Base-by-base conservation (phyloP, 2,113 vertebrate species). In the Siphamia tubifer region DNA sequence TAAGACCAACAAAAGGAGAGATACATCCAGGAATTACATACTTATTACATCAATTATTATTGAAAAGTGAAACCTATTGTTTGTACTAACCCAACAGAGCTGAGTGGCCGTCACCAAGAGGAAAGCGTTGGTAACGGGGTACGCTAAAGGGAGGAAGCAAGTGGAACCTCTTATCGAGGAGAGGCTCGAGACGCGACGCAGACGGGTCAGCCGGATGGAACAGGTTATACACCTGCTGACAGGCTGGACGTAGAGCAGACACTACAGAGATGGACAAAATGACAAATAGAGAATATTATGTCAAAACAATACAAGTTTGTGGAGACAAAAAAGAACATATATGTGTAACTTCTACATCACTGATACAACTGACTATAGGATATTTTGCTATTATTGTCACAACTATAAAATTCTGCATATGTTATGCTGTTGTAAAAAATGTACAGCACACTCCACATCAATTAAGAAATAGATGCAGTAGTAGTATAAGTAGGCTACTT, bases 201-300 rank as follows among this genome's bases (percentile, higher is more conserved):
- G 97, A 99, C 0, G 98, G 98, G 85, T 99, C 98, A 7, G 97
- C 96, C 0, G 98, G 96, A 79, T 99, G 97, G 85, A 99, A 99
- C 60, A 99, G 93, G 92, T 99, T 99, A 79, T 98, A 98, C 31
- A 99, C 94, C 89, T 99, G 98, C 90, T 97, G 96, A 77, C 98
- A 99, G 65, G 96, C 95, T 0, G 97, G 97, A 58, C 95, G 95
- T 56, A 99, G 92, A 61, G 94, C 95, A 0, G 89, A 82, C 48
- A 94, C 93, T 94, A 83, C n/a, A 47, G 21, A 19, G 3, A 9
- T 6, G n/a, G n/a, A n/a, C n/a, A n/a, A 24, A 13, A 5, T 9
- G 2, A 25, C 20, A 52, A 19, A 20, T 19, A 9, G 0, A 3
- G 1, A 36, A n/a, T 17, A 8, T 16, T 15, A 48, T 48, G 3